phyloP scores from a whole-genome alignment of 37 sponge, comb jelly and placozoan genomes.

The Aplysina aerophoba region DNA sequence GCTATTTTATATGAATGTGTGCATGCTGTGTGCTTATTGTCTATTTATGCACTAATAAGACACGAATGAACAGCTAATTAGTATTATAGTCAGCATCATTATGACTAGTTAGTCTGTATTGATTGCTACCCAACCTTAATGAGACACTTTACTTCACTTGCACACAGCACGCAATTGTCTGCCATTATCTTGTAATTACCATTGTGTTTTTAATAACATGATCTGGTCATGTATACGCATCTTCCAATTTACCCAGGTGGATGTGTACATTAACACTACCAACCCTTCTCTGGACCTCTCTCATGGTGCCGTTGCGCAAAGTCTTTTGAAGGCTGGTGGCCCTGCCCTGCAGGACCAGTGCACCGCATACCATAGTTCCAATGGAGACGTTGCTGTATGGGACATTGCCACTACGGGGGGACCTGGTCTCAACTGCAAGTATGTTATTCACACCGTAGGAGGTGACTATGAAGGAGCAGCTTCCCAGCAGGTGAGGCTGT shows the following conservation, averaged over 20 bases:
- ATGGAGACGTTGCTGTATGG: constrained; percentile 29
- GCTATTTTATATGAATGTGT: too few species aligned
- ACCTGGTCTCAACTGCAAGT: constrained; percentile 35
- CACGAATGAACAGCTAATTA: too few species aligned
- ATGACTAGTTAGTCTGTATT: too few species aligned
- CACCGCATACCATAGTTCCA: constrained; percentile 11
- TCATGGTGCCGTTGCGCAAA: constrained; percentile 46
- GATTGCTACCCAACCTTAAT: too few species aligned
- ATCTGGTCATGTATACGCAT: neutral
- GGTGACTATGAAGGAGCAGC: constrained; percentile 37
- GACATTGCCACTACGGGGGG: constrained; percentile 50
- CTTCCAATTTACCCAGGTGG: constrained; percentile 42
- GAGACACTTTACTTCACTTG: too few species aligned
- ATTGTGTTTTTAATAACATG: too few species aligned
- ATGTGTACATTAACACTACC: constrained; percentile 65
- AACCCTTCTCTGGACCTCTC: constrained; percentile 44
- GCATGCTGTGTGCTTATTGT: too few species aligned
- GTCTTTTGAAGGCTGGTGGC: constrained; percentile 51
- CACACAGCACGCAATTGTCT: too few species aligned
- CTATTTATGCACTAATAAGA: too few species aligned
- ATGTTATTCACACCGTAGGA: constrained; percentile 49
- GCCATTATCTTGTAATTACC: too few species aligned
- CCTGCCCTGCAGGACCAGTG: constrained; percentile 60
- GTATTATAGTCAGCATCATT: too few species aligned
- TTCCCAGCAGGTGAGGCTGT: constrained; percentile 35